Percentiles rank a stretch among this genome's conserved stretches.
Evolutionary conservation across 2,113 vertebrate genomes (phyloP).

Genomic region (Oncorhynchus tshawytscha): DNA sequence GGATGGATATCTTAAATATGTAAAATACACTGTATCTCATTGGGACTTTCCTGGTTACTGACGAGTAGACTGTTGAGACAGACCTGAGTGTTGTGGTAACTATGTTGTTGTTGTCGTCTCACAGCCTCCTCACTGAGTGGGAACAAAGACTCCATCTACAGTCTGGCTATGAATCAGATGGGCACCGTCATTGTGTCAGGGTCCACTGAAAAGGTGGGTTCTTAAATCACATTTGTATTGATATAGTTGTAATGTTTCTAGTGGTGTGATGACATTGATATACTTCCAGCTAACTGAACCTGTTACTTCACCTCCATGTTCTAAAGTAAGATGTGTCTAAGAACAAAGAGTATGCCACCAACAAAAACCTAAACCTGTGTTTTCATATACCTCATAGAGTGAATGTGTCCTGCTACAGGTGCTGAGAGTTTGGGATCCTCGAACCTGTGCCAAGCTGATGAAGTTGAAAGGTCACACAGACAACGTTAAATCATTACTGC

Average conservation of each 20-base stretch:
- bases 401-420: slow-evolving; percentile 64
- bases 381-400: background rate
- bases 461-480: slow-evolving; percentile 89
- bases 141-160: slow-evolving; percentile 92
- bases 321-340: too few species aligned
- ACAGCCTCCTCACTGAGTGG: slow-evolving; percentile 88
- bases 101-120: background rate
- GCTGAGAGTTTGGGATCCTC: slow-evolving; percentile 86
- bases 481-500: slow-evolving; percentile 83
- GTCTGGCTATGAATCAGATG: slow-evolving; percentile 91
- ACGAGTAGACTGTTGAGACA: too few species aligned
- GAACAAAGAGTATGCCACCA: too few species aligned
- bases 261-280: too few species aligned
- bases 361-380: too few species aligned
- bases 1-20: too few species aligned
- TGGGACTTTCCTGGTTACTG: too few species aligned
- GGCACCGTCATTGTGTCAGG: slow-evolving; percentile 89
- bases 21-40: too few species aligned
- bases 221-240: background rate
- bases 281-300: too few species aligned
- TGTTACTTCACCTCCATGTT: too few species aligned
- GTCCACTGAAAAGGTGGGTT: slow-evolving; percentile 86
- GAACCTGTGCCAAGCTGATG: slow-evolving; percentile 88
- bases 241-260: too few species aligned
- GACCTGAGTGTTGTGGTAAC: background rate